Evolutionary conservation across 2,888 invertebrate species (phyloP), one percentile per base, ranked within the genome.

Genomic region (Syrphus vitripennis): DNA sequence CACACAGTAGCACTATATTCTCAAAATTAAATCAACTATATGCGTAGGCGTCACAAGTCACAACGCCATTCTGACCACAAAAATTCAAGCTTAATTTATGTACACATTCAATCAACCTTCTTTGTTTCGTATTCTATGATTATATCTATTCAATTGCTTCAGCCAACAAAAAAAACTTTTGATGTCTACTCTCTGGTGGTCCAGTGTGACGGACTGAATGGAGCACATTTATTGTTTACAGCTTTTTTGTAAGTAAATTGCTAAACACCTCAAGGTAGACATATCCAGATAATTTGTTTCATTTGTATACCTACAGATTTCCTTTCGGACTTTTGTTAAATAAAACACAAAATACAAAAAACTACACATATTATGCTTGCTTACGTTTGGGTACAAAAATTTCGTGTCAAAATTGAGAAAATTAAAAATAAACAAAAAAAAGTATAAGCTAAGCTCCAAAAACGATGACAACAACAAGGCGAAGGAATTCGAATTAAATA

Each of bases 121-220:
- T 84, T 84, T 84, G 84, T 84, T 76, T 76, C 80, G 71, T 67
- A 76, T 80, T 84, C 76, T 67, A 80, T 80, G 80, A 84, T 84
- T 84, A 71, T 55, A 67, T 55, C 67, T 31, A 71, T 74, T 79
- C 79, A 65, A 63, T 75, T 59, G 59, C 59, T 48, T 34, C 50
- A 3, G 40, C 4, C 3, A 34, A 34, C n/a, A 34, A 12, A 70
- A 29, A 59, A 7, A 14, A 70, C 48, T 45, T 10, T 50, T 24
- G 50, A 65, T 19, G 31, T 31, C 53, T 53, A 19, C 21, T 40
- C 21, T 40, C 24, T 31, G 79, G 71, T 76, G 81, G 81, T 80
- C 84, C 21, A 29, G 21, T 19, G 3, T 21, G 7, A 40, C n/a
- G 16, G 26, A 26, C 16, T 4, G n/a, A 40, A 16, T n/a, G 26